Base-by-base conservation (phyloP, 1,140 invertebrate species). In the Calephelis nemesis region DNA sequence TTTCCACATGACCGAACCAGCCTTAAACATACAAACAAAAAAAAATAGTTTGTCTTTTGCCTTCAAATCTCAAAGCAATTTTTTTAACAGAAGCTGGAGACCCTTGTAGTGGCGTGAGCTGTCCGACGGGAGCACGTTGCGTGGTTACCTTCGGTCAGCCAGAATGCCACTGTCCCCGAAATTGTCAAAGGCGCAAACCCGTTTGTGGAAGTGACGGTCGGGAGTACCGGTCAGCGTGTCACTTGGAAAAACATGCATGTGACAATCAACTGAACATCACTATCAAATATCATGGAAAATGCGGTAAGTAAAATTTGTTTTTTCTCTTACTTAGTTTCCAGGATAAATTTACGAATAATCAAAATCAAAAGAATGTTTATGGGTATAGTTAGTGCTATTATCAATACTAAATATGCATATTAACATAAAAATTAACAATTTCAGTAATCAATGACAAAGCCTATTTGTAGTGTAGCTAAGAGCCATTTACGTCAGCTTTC, bases 231-330 rank as follows among this genome's bases (percentile, higher is more conserved):
- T 96, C 96, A 74, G 91, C 94, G 60, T 98, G 97, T 91, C 96
- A 98, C 79, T 92, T 98, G 63, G 94, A 95, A 74, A 94, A 94
- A 74, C 93, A 94, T 11, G 95, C 96, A 0, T 98, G 97, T 87
- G 92, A 93, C 39, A 92, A 94, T 48, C 94, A 95, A 73, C 92
- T 93, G 67, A 96, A 97, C 79, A 95, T 98, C 72, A 95, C 94
- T 6, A 93, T 98, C 75, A 96, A 96, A 84, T 98, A 96, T 88
- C 94, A 94, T 69, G 97, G 97, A 52, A 97, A 96, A 93, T 98
- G 97, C 91, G 97, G 97, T 98, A 91, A 95, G 96, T 94, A 49
- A 60, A 47, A 45, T n/a, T 7, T 64, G 11, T 30, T 8, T 45
- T n/a, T 42, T 13, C 7, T 62, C 7, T 7, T 12, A n/a, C 39